Conservation (phyloP, 2,113 vertebrate species). For the Vombatus ursinus region DNA sequence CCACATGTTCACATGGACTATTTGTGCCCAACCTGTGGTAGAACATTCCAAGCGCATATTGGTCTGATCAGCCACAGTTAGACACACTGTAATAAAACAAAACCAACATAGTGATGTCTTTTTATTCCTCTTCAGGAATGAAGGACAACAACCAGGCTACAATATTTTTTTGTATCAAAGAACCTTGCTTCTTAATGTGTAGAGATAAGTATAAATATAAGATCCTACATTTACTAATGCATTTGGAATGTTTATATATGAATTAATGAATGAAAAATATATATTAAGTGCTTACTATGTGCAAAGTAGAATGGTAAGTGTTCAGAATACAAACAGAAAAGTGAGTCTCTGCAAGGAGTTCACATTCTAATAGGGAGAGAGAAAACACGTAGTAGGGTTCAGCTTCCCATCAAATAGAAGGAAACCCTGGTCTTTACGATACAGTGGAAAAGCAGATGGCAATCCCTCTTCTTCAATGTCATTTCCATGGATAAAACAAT, state of each 20-base stretch:
- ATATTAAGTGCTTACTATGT: not conserved
- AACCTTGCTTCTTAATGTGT: not conserved
- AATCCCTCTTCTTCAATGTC: not conserved
- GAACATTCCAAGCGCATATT: no score
- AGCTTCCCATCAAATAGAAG: not conserved
- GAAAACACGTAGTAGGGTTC: not conserved
- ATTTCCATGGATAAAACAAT: not conserved
- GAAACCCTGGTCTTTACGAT: not conserved
- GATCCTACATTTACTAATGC: not conserved
- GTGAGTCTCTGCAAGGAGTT: not conserved
- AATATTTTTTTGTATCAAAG: not conserved
- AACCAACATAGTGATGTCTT: no score
- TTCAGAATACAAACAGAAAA: not conserved
- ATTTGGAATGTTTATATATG: not conserved
- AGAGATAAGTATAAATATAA: not conserved
- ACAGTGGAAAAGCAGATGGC: not conserved
- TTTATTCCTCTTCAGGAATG: no score
- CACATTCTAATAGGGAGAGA: not conserved
- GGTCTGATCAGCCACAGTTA: no score
- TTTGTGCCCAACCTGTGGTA: no score
- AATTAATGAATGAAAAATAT: not conserved
- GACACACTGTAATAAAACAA: no score
- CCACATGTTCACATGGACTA: no score
- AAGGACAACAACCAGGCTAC: not conserved
- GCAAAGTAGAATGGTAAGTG: not conserved